Percentiles rank a stretch among this genome's conserved stretches.
phyloP scores from a whole-genome alignment of 2,888 invertebrate genomes.

The Hirtodrosophila alboralis region DNA sequence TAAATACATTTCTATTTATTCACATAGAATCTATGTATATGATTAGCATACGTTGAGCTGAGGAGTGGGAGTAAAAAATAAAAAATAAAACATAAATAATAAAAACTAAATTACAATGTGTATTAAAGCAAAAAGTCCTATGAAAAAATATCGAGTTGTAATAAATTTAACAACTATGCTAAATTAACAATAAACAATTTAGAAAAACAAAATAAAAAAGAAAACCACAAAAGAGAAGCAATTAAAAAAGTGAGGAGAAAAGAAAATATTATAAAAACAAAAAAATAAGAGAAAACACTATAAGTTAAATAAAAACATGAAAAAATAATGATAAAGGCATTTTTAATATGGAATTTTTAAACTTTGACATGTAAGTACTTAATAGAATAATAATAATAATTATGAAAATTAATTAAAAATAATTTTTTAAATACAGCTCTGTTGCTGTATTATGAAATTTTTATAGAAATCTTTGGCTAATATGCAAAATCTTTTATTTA shows the following conservation, averaged over 20 bases:
- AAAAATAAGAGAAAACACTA: slow-evolving; percentile 43
- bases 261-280: slow-evolving; percentile 33
- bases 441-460: no score
- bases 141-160: slow-evolving; percentile 69
- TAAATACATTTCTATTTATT: no score
- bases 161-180: slow-evolving; percentile 53
- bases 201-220: slow-evolving; percentile 21
- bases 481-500: no score
- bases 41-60: slow-evolving; percentile 34
- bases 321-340: slow-evolving; percentile 7
- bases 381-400: no score
- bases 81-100: slow-evolving; percentile 13
- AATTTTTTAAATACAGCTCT: no score
- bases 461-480: no score
- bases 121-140: slow-evolving; percentile 56
- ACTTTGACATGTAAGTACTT: no score
- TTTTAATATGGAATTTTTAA: no score
- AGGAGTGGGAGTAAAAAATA: slow-evolving; percentile 4
- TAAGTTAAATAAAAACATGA: slow-evolving; percentile 67
- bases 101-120: slow-evolving; percentile 33
- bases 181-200: slow-evolving; percentile 35
- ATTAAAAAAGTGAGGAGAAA: slow-evolving; percentile 28
- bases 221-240: slow-evolving; percentile 24
- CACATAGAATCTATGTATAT: slow-evolving; percentile 35
- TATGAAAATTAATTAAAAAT: no score